Percentiles rank a stretch among this genome's conserved stretches.
These are phyloP conservation scores for Lepeophtheirus nordmannii DNA, from an alignment of 2,888 invertebrate genomes.

Conservation along the genomic window DNA sequence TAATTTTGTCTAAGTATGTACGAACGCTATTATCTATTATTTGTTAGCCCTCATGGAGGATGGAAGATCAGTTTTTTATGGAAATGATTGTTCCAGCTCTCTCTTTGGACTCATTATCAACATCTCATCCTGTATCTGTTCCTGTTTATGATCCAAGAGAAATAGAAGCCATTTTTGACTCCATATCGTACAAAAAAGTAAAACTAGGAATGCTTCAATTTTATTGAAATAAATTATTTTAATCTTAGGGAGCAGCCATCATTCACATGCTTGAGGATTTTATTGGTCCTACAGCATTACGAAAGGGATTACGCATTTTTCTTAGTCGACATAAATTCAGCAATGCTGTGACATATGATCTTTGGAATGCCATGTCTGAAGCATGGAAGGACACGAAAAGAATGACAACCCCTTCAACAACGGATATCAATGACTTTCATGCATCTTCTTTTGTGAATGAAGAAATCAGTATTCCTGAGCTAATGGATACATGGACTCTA, in stretches of 20 bases:
- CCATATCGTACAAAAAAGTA: slow-evolving; percentile 54
- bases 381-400: slow-evolving; percentile 46
- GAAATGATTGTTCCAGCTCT: slow-evolving; percentile 53
- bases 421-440: not conserved
- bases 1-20: not conserved
- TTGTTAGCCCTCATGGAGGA: slow-evolving; percentile 47
- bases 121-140: slow-evolving; percentile 54
- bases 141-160: slow-evolving; percentile 51
- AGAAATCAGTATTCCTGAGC: not conserved
- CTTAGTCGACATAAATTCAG: slow-evolving; percentile 50
- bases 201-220: no score
- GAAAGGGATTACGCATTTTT: slow-evolving; percentile 50
- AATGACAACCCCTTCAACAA: slow-evolving; percentile 36
- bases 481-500: slow-evolving; percentile 48
- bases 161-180: slow-evolving; percentile 57
- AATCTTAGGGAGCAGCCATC: slow-evolving; percentile 45
- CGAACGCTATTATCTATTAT: no score
- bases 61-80: slow-evolving; percentile 54
- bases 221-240: no score
- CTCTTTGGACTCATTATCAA: slow-evolving; percentile 49
- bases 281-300: slow-evolving; percentile 47
- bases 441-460: not conserved
- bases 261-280: slow-evolving; percentile 55
- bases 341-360: slow-evolving; percentile 60
- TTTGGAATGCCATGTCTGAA: slow-evolving; percentile 58